Conservation (phyloP, 2,113 vertebrate genomes). For the Lophochroa leadbeateri region DNA sequence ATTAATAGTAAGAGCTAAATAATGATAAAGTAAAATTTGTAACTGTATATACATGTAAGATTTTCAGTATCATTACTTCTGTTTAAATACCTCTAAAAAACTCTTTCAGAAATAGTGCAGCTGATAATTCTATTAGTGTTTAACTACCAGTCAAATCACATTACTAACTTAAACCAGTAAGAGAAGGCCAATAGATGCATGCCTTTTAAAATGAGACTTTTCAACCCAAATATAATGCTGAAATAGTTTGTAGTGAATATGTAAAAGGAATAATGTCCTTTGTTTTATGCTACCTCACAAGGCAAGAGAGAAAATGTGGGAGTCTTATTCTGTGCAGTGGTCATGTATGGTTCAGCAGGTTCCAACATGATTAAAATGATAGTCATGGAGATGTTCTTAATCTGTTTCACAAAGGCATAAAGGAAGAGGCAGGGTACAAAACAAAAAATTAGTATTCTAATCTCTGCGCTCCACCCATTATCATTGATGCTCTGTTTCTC, state of each 20-base stretch:
- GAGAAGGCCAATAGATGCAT: not conserved
- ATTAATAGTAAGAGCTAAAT: not conserved
- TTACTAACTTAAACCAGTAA: not conserved
- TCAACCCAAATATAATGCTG: not conserved
- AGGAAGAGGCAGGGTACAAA: not conserved
- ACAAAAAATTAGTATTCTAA: not conserved
- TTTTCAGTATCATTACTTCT: not conserved
- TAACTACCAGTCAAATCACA: not conserved
- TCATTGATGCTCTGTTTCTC: not conserved
- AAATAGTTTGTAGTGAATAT: not conserved
- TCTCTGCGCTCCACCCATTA: not conserved
- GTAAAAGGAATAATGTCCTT: not conserved
- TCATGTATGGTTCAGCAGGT: not conserved
- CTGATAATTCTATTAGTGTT: not conserved
- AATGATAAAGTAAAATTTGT: not conserved
- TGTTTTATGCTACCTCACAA: not conserved
- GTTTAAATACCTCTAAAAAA: not conserved
- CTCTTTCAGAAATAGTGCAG: not conserved
- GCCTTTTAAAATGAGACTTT: not conserved
- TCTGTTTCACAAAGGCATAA: not conserved
- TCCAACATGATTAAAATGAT: not conserved
- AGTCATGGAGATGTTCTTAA: not conserved
- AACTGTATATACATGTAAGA: not conserved
- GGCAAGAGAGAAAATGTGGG: not conserved
- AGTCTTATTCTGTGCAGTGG: not conserved